Conservation (phyloP, 2,888 invertebrate genomes). For the Artemia sinica region DNA sequence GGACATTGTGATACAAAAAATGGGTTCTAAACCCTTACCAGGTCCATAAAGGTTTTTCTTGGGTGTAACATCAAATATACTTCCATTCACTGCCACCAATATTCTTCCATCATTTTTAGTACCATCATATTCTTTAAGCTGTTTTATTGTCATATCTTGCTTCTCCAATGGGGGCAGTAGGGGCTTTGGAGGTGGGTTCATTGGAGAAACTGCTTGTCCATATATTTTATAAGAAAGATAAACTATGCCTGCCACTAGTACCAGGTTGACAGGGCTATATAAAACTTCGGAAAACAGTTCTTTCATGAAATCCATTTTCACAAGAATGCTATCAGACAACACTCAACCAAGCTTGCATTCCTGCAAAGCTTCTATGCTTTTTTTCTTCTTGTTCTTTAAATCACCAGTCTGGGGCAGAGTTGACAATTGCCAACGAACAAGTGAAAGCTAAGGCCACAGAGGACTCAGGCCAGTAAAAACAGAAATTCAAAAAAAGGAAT, state of each 20-base stretch:
- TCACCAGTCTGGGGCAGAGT: no score
- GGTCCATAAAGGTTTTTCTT: slow-evolving; percentile 84
- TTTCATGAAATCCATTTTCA: slow-evolving; percentile 15
- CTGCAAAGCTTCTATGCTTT: no score
- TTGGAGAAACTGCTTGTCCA: slow-evolving; percentile 30
- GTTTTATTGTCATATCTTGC: slow-evolving; percentile 72
- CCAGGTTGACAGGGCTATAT: slow-evolving; percentile 51
- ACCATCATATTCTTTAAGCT: slow-evolving; percentile 71
- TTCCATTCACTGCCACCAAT: slow-evolving; percentile 79
- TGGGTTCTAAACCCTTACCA: no score
- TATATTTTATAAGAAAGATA: slow-evolving; percentile 57
- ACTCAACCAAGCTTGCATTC: no score
- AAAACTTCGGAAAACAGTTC: slow-evolving; percentile 40
- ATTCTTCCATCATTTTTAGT: slow-evolving; percentile 68
- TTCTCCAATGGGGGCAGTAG: slow-evolving; percentile 35
- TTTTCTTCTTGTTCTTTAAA: no score
- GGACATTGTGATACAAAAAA: no score
- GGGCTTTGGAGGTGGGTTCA: slow-evolving; percentile 33
- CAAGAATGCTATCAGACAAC: neutral
- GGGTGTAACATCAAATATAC: slow-evolving; percentile 81
- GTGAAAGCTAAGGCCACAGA: no score
- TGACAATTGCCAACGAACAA: no score
- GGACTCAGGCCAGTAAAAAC: no score
- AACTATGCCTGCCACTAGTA: slow-evolving; percentile 47
- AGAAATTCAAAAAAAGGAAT: no score